Conservation (phyloP, 2,888 invertebrate species). For the Aphodius sticticus region DNA sequence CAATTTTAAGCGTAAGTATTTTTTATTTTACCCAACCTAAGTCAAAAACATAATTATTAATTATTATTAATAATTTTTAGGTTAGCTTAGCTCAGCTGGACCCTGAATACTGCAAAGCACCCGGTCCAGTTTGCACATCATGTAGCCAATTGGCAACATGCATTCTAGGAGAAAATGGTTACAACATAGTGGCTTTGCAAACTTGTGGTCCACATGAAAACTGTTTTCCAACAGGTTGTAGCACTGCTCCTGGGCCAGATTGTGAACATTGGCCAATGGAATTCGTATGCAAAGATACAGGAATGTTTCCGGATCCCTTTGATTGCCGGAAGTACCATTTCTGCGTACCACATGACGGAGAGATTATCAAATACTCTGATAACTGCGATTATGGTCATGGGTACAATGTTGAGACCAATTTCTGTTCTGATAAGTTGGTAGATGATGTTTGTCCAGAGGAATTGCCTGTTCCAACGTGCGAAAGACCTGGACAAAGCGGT, state of each 20-base stretch:
- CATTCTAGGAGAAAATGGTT: not conserved
- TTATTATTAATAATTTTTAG: not conserved
- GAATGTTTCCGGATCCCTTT: slow-evolving; percentile 34
- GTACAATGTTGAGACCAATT: slow-evolving; percentile 22
- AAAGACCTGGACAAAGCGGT: slow-evolving; percentile 7
- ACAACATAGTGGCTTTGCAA: slow-evolving; percentile 7
- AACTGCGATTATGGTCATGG: slow-evolving; percentile 8
- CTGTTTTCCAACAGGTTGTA: not conserved
- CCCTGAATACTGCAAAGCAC: not conserved
- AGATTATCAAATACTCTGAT: no score
- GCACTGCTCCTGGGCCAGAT: not conserved
- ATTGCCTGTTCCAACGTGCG: slow-evolving; percentile 21
- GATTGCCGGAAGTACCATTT: slow-evolving; percentile 33
- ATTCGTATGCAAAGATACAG: slow-evolving; percentile 27
- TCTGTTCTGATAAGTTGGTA: slow-evolving; percentile 22
- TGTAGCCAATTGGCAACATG: not conserved
- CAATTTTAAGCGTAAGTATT: not conserved
- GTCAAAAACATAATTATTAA: not conserved
- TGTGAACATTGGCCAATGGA: not conserved
- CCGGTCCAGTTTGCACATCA: slow-evolving; percentile 7
- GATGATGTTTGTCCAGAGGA: not conserved
- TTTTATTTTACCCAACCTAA: not conserved
- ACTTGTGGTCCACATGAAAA: not conserved
- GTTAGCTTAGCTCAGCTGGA: not conserved
- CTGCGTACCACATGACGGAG: slow-evolving; percentile 26